Evolutionary conservation across 2,797 vertebrate genomes (phyloP).

Genomic region (Platalea minor): DNA sequence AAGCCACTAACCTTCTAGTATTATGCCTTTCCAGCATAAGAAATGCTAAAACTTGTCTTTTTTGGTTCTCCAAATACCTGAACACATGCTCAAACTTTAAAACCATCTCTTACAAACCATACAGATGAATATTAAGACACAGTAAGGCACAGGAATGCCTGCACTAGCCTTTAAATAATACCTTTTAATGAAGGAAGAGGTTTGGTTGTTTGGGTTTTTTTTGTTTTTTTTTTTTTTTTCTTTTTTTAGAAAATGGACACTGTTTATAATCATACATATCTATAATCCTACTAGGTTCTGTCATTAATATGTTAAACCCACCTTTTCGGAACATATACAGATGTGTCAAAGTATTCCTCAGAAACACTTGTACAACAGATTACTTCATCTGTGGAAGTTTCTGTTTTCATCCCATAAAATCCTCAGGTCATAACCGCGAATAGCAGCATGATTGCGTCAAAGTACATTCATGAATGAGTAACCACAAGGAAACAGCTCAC

Average conservation of each 20-base stretch:
- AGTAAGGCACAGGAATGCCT: not conserved
- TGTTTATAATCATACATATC: not conserved
- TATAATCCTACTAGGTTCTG: not conserved
- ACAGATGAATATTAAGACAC: not conserved
- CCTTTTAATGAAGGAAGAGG: not conserved
- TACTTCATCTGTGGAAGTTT: not conserved
- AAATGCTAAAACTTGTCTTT: not conserved
- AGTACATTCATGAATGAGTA: slow-evolving; percentile 5
- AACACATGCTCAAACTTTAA: not conserved
- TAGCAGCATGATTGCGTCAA: not conserved
- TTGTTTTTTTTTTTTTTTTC: not conserved
- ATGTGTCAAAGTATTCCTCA: not conserved
- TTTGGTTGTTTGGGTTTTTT: too few relatives aligned
- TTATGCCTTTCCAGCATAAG: not conserved
- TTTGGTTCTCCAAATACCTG: not conserved
- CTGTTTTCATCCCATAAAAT: not conserved
- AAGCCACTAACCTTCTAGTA: not conserved
- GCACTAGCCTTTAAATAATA: not conserved
- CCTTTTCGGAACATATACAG: not conserved
- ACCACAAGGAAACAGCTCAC: not conserved
- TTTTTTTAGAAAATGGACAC: not conserved
- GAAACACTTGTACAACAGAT: not conserved
- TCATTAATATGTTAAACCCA: not conserved
- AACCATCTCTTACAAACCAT: not conserved
- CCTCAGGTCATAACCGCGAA: not conserved